These are phyloP conservation scores for Oreonectes daqikongensis DNA, from an alignment of 2,797 vertebrate species.

Conservation along the genomic window DNA sequence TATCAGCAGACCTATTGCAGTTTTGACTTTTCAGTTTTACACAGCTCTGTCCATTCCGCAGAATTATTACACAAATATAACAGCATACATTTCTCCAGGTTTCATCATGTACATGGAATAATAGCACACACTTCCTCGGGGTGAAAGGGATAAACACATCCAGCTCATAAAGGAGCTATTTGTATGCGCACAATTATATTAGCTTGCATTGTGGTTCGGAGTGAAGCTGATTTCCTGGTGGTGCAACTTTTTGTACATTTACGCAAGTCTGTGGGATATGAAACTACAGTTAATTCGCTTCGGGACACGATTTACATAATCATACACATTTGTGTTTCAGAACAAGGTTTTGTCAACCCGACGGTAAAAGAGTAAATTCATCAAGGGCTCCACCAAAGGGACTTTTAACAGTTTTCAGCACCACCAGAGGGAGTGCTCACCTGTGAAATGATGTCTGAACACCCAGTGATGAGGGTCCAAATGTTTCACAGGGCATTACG, in stretches of 20 bases:
- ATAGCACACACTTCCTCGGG: slow-evolving; percentile 36
- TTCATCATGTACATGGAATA: slow-evolving; percentile 50
- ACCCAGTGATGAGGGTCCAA: slow-evolving; percentile 17
- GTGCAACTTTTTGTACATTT: slow-evolving; percentile 37
- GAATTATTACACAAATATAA: slow-evolving; percentile 17
- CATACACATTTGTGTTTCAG: slow-evolving; percentile 1
- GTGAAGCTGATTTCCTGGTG: slow-evolving; percentile 31
- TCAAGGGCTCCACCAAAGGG: slow-evolving; percentile 9
- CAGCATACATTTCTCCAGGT: slow-evolving; percentile 42
- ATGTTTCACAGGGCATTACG: slow-evolving; percentile 20
- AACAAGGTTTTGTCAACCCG: not conserved
- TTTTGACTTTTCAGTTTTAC: not conserved
- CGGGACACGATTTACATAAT: slow-evolving; percentile 17
- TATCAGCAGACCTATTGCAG: slow-evolving; percentile 28
- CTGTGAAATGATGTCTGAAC: slow-evolving; percentile 57
- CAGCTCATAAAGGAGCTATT: slow-evolving; percentile 44
- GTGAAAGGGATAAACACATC: slow-evolving; percentile 34
- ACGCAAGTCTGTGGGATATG: slow-evolving; percentile 14
- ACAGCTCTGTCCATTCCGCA: slow-evolving; percentile 1
- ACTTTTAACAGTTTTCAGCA: slow-evolving; percentile 52
- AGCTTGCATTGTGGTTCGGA: slow-evolving; percentile 13
- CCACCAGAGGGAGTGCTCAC: slow-evolving; percentile 78
- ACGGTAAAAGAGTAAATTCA: not conserved
- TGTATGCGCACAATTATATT: slow-evolving; percentile 34
- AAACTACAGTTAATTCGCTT: slow-evolving; percentile 29